A percentile compares a stretch with the other conserved stretches of the same genome.
phyloP scores from a whole-genome alignment of 2,888 invertebrate species.

The Sussaba pulchella region DNA sequence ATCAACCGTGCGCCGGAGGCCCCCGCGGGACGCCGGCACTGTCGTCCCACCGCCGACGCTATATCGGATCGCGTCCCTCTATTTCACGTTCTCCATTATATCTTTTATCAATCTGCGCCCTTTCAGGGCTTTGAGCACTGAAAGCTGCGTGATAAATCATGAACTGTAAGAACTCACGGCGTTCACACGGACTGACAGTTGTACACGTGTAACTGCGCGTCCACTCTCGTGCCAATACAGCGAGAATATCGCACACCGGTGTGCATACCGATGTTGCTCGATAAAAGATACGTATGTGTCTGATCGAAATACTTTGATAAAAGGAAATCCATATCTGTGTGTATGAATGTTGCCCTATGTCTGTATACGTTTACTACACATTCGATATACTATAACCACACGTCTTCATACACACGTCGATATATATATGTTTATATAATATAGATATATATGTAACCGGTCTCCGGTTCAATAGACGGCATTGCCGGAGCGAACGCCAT shows the following conservation, averaged over 20 bases:
- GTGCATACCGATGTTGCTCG: conserved; percentile 1
- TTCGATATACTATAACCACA: conserved; percentile 26
- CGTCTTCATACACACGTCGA: conserved; percentile 19
- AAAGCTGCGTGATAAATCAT: conserved; percentile 84
- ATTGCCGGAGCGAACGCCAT: conserved; percentile 82
- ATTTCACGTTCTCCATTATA: conserved; percentile 83
- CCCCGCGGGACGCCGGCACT: neutral
- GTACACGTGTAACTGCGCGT: neutral
- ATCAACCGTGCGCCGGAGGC: neutral
- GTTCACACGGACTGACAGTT: conserved; percentile 10
- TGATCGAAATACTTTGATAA: conserved; percentile 57
- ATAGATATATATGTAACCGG: conserved; percentile 75
- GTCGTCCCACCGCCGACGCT: conserved; percentile 48
- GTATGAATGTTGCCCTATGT: conserved; percentile 19
- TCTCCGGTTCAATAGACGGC: conserved; percentile 82
- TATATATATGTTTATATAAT: conserved; percentile 36
- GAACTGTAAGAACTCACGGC: conserved; percentile 82
- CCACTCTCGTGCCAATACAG: neutral
- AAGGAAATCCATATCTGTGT: conserved; percentile 51
- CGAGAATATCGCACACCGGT: neutral
- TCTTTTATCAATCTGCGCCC: conserved; percentile 84
- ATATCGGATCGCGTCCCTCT: conserved; percentile 82
- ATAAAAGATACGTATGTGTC: conserved; percentile 30
- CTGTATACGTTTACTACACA: conserved; percentile 31
- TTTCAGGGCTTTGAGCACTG: conserved; percentile 83